Base-by-base conservation (phyloP, 1,140 invertebrate species). In the Drosophila bocqueti region DNA sequence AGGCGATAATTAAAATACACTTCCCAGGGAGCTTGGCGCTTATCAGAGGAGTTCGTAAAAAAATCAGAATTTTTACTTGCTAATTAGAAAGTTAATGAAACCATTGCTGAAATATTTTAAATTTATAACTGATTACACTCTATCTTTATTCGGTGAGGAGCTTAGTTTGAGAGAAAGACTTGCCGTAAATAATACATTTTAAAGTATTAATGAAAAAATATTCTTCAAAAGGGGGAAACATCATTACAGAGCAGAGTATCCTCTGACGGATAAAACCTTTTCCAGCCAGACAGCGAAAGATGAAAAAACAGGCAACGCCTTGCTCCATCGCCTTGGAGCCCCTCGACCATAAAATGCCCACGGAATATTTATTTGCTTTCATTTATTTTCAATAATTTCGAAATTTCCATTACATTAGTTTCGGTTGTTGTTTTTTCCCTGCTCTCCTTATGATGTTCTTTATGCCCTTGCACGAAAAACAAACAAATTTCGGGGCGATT, bases 321-420 rank as follows among this genome's bases (percentile, higher is more conserved):
- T 64, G 76, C 68, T 81, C 83, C 63, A 50, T 45, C 84, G 76
- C 84, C 84, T 86, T 26, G 38, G 21, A 69, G 24, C 45, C 46
- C 46, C 38, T 52, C 29, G n/a, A 49, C 67, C 67, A 86, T 82
- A 85, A 83, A 86, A 82, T 75, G 79, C 71, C 71, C 55, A 63
- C 74, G 55, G 75, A 80, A 82, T 82, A 91, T 90, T 90, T 90
- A 91, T 90, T 90, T 90, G 81, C 89, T 90, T 90, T 90, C 86
- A 91, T 90, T 90, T 90, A 90, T 90, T 90, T 90, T 90, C 86
- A 91, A 89, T 89, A 89, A 89, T 89, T 90, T 89, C 75, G 63
- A 79, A 89, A 89, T 85, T 90, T 89, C 85, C 85, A 89, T 89
- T 89, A 89, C 85, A 89, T 89, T 89, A 89, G 85, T 89, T 87